phyloP scores from a whole-genome alignment of 2,888 invertebrate genomes.

The Phengaris arion region DNA sequence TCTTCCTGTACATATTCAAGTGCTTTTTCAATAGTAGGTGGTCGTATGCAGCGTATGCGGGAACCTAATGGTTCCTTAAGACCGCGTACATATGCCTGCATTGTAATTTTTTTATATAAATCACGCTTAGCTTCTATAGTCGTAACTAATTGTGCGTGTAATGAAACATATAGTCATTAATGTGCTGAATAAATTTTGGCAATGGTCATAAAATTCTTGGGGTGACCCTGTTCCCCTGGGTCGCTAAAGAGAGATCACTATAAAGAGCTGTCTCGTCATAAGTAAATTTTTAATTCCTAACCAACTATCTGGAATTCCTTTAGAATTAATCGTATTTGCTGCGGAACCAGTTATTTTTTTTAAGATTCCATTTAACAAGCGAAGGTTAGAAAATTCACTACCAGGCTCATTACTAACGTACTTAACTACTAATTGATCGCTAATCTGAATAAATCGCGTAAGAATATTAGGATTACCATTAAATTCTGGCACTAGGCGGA shows the following conservation, averaged over 20 bases:
- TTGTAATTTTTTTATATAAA: background rate
- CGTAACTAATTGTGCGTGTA: slow-evolving; percentile 38
- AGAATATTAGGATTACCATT: too few species aligned
- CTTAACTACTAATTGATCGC: too few species aligned
- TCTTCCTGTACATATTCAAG: too few species aligned
- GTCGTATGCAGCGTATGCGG: background rate
- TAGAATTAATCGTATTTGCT: slow-evolving; percentile 39
- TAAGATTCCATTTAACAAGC: slow-evolving; percentile 33
- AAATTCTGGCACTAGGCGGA: too few species aligned
- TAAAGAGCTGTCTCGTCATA: slow-evolving; percentile 40
- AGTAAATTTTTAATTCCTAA: slow-evolving; percentile 36
- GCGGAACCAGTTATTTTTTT: too few species aligned
- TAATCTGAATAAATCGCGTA: too few species aligned
- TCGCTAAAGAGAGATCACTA: too few species aligned
- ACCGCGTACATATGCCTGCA: slow-evolving; percentile 23
- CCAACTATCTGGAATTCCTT: slow-evolving; percentile 43
- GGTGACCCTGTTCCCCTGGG: slow-evolving; percentile 37
- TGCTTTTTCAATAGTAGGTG: too few species aligned
- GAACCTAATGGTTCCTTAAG: slow-evolving; percentile 23
- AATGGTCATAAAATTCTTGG: slow-evolving; percentile 41
- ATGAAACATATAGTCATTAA: slow-evolving; percentile 39
- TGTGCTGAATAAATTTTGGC: slow-evolving; percentile 41
- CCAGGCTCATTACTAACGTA: too few species aligned
- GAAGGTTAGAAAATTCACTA: slow-evolving; percentile 29
- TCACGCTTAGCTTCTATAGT: slow-evolving; percentile 37